Evolutionary conservation across 2,797 vertebrate species (phyloP), one percentile per base, ranked within the genome.

Genomic region (Tokudaia tokunoshimensis): DNA sequence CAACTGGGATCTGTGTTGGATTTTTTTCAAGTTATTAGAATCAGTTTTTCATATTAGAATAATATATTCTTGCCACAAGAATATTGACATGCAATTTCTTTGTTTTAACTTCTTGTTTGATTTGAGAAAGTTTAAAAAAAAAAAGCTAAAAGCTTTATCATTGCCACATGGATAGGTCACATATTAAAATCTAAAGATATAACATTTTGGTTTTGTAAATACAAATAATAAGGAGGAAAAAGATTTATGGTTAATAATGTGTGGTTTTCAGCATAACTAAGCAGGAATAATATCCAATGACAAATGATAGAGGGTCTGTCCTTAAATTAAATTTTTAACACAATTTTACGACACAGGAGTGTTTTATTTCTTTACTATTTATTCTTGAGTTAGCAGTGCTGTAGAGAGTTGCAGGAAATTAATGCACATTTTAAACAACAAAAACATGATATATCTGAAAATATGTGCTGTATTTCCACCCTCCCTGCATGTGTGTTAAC

Each of bases 381-480:
- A 70, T 93, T 75, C 17, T 24, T 34, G 87, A 88, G 80, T 70
- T 94, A 52, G 17, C 24, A 67, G 29, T 26, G 59, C 29, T 85
- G 2, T 59, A 80, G 75, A 29, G 76, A 79, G 14, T 44, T 81
- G 82, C 20, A 44, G 95, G 72, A 95, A 92, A 94, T 91, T 74
- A 94, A 95, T 67, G 75, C 70, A 83, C 37, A 79, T 97, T 95
- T 95, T 95, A 95, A 96, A 81, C 44, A 85, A 67, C 34, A 59
- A 12, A 78, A 65, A 55, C 20, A 20, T 20, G 87, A 78, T 75
- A n/a, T 67, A 92, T 75, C 14, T 83, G 89, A 55, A 96, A 80
- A 70, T 61, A 41, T 1, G 1, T 72, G 37, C 2, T 80, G 26
- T 0, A 72, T 63, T 63, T 76, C 50, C 2, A 8, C 20, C 65